A percentile compares a stretch with the other conserved stretches of the same genome.
Conservation (phyloP, 2,888 invertebrate genomes). For the Halictus quadricinctus region DNA sequence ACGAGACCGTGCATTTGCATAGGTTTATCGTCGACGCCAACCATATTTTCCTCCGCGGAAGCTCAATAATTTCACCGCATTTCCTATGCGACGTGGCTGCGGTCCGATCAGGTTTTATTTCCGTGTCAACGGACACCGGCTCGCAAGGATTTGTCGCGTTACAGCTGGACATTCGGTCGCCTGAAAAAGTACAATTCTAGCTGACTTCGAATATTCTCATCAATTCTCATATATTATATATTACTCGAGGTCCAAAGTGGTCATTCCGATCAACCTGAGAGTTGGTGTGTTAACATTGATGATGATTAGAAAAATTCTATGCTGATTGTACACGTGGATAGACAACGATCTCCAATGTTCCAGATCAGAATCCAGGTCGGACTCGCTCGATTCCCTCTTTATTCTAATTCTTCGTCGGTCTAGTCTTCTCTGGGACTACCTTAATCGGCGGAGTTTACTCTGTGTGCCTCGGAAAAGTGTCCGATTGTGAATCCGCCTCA, state of each 20-base stretch:
- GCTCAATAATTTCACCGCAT: slow-evolving; percentile 10
- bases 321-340: not conserved
- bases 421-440: not conserved
- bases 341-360: not conserved
- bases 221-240: not conserved
- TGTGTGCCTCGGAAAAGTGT: not conserved
- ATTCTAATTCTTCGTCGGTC: not conserved
- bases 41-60: not conserved
- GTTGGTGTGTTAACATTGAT: not conserved
- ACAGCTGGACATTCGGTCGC: not conserved
- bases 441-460: not conserved
- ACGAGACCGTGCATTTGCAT: slow-evolving; percentile 22
- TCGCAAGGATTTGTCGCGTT: not conserved
- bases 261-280: not conserved
- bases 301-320: not conserved
- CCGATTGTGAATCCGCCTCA: not conserved
- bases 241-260: not conserved
- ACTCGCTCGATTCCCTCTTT: not conserved
- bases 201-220: not conserved
- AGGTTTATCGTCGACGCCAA: not conserved
- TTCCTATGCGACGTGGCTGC: not conserved
- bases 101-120: not conserved
- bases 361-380: not conserved
- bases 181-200: not conserved
- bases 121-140: not conserved